Conservation (phyloP, 1,140 invertebrate genomes). For the Tachypleus tridentatus region DNA sequence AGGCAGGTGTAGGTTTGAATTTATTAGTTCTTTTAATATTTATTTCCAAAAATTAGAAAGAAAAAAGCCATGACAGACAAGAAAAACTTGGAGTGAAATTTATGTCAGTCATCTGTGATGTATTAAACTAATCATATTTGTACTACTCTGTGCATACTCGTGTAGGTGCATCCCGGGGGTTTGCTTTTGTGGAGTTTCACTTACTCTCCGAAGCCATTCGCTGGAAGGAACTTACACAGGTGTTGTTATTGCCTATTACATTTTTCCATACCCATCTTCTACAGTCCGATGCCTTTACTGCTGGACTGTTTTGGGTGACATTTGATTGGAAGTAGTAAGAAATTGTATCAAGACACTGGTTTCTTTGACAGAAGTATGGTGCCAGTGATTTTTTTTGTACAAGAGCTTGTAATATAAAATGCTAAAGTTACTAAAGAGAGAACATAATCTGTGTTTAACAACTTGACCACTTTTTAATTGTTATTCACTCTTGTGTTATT, state of each 20-base stretch:
- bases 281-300: too few relatives aligned
- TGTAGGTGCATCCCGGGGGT: conserved; percentile 69
- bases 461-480: too few relatives aligned
- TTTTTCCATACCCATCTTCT: background rate
- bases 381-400: too few relatives aligned
- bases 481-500: too few relatives aligned
- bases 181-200: conserved; percentile 94
- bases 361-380: too few relatives aligned
- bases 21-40: background rate
- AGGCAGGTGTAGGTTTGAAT: background rate
- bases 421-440: too few relatives aligned
- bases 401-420: too few relatives aligned
- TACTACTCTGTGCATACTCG: conserved; percentile 20
- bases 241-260: conserved; percentile 35
- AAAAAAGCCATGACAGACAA: background rate
- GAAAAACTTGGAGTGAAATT: background rate
- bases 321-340: too few relatives aligned
- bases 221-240: conserved; percentile 85
- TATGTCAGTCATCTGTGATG: background rate
- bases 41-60: background rate
- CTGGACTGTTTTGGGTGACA: too few relatives aligned
- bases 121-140: conserved; percentile 5
- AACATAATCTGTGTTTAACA: too few relatives aligned
- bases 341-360: too few relatives aligned
- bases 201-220: conserved; percentile 71